phyloP scores from a whole-genome alignment of 2,888 invertebrate species.

The Dryobota labecula region DNA sequence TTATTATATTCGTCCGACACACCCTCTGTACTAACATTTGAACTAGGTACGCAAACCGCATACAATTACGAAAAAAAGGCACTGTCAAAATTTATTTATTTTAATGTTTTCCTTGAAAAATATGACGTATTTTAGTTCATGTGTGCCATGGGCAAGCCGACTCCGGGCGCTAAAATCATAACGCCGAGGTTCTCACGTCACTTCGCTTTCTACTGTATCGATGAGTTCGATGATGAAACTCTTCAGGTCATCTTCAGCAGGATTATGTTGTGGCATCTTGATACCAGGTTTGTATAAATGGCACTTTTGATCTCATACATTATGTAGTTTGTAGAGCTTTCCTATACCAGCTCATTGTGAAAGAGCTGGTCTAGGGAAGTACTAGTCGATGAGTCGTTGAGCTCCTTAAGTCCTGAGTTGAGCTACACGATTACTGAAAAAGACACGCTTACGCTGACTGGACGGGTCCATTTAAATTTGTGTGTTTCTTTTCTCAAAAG shows the following conservation, averaged over 20 bases:
- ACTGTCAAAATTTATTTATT: not conserved
- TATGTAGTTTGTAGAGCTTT: not conserved
- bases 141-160: conserved; percentile 96
- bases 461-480: too few relatives aligned
- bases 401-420: too few relatives aligned
- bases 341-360: too few relatives aligned
- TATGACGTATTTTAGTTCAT: conserved; percentile 90
- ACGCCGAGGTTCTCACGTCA: conserved; percentile 96
- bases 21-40: not conserved
- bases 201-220: conserved; percentile 95
- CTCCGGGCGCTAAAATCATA: conserved; percentile 95
- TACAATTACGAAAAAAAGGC: not conserved
- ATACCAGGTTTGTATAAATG: conserved; percentile 92
- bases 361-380: not conserved
- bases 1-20: not conserved
- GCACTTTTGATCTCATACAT: not conserved
- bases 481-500: too few relatives aligned
- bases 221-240: conserved; percentile 96
- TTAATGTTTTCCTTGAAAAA: not conserved
- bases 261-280: conserved; percentile 98
- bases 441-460: too few relatives aligned
- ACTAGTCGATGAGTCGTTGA: too few relatives aligned
- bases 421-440: too few relatives aligned
- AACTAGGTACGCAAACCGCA: not conserved
- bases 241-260: conserved; percentile 96